A percentile compares a stretch with the other conserved stretches of the same genome.
These are phyloP conservation scores for Buphagus erythrorhynchus DNA, from an alignment of 2,797 vertebrate genomes.

Conservation along the genomic window DNA sequence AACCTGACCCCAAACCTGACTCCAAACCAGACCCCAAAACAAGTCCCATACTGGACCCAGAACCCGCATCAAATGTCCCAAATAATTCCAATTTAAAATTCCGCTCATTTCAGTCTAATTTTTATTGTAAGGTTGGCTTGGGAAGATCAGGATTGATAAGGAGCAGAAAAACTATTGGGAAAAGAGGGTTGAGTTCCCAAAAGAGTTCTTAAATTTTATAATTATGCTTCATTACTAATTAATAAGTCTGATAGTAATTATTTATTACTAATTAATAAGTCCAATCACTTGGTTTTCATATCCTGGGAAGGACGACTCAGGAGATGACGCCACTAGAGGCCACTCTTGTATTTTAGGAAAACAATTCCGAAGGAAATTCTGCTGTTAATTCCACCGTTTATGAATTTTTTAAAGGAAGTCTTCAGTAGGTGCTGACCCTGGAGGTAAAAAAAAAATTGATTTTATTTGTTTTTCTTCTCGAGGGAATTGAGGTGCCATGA, in stretches of 20 bases:
- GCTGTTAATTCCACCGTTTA: fast-evolving
- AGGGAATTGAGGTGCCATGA: not conserved
- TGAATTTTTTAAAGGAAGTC: not conserved
- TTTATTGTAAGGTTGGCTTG: not conserved
- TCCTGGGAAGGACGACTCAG: fast-evolving
- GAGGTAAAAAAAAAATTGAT: not conserved
- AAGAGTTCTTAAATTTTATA: not conserved
- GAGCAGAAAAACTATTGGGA: not conserved
- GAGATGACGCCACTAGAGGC: slow-evolving; percentile 7
- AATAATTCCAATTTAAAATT: fast-evolving
- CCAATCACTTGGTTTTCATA: fast-evolving
- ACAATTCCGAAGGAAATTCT: fast-evolving
- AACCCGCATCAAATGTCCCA: not conserved
- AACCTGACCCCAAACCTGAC: no score
- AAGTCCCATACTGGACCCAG: fast-evolving
- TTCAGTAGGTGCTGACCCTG: not conserved
- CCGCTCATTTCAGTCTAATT: not conserved
- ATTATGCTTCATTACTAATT: not conserved
- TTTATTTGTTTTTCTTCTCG: not conserved
- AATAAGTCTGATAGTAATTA: not conserved
- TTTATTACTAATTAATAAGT: fast-evolving
- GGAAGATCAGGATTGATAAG: not conserved
- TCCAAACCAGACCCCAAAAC: fast-evolving
- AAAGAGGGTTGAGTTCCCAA: not conserved
- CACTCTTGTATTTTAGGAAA: slow-evolving; percentile 11